Evolutionary conservation across 53 echinoderm and acorn worm genomes (phyloP).

Genomic region (Hippasteria phrygiana): DNA sequence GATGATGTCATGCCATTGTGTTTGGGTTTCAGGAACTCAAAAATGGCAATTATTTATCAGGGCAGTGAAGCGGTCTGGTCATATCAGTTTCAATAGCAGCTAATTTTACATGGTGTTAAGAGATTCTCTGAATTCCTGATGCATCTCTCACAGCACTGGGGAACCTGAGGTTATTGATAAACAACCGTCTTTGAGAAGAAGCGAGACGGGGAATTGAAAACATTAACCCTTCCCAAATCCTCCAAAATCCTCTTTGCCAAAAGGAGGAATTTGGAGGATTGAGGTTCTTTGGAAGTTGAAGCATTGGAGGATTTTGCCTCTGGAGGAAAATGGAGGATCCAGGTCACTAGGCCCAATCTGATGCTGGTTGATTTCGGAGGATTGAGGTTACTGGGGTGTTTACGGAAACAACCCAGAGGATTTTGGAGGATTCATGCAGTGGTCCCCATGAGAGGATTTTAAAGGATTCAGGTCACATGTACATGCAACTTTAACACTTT

Average conservation of each 20-base stretch:
- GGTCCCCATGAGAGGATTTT: too few relatives aligned
- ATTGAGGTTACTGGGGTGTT: too few relatives aligned
- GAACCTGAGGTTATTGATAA: slow-evolving; percentile 14
- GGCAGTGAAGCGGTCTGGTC: background rate
- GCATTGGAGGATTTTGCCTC: too few relatives aligned
- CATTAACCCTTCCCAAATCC: background rate
- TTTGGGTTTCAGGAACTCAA: slow-evolving; percentile 38
- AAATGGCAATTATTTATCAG: slow-evolving; percentile 11
- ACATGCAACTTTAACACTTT: too few relatives aligned
- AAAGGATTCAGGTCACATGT: too few relatives aligned
- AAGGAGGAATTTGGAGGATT: too few relatives aligned
- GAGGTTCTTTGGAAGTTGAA: too few relatives aligned
- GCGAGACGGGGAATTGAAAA: background rate
- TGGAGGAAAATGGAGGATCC: too few relatives aligned
- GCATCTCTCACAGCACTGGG: slow-evolving; percentile 40
- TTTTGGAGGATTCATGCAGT: too few relatives aligned
- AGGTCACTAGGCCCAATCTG: too few relatives aligned
- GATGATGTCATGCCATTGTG: slow-evolving; percentile 64
- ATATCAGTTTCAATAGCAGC: slow-evolving; percentile 15
- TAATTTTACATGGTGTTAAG: slow-evolving; percentile 39
- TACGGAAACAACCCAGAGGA: too few relatives aligned
- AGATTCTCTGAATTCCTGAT: slow-evolving; percentile 50
- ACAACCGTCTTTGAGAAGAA: background rate
- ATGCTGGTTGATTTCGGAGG: too few relatives aligned
- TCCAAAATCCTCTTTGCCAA: background rate